Evolutionary conservation across 2,797 vertebrate species (phyloP).

Genomic region (Prunella strophiata): DNA sequence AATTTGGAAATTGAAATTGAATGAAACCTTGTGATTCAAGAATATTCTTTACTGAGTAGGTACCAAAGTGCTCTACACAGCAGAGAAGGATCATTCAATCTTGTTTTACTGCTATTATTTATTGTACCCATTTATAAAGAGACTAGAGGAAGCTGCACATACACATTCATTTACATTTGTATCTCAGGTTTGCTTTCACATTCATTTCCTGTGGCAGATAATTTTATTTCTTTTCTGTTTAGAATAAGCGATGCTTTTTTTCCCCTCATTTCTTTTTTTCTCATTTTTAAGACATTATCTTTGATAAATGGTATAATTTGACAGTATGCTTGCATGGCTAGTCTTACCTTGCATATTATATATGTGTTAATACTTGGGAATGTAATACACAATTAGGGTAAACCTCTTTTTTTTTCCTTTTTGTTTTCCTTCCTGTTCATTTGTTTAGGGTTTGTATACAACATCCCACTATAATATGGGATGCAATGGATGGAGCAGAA

Average conservation of each 20-base stretch:
- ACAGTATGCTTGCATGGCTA: neutral
- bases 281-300: neutral
- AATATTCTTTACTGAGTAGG: neutral
- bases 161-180: neutral
- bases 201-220: neutral
- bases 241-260: neutral
- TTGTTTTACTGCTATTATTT: neutral
- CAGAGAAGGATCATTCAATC: neutral
- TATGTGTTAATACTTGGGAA: neutral
- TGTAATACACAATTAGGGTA: neutral
- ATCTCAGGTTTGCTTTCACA: neutral
- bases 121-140: neutral
- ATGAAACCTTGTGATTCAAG: neutral
- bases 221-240: neutral
- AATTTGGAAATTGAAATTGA: neutral
- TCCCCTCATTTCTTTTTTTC: no score
- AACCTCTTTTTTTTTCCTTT: rapidly evolving
- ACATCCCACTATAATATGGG: neutral
- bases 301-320: neutral
- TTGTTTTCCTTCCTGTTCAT: neutral
- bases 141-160: neutral
- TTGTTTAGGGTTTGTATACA: neutral
- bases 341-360: neutral
- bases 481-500: neutral
- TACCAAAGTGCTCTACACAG: neutral